phyloP scores from a whole-genome alignment of 2,888 invertebrate species.

The Dolichomitus sp. region DNA sequence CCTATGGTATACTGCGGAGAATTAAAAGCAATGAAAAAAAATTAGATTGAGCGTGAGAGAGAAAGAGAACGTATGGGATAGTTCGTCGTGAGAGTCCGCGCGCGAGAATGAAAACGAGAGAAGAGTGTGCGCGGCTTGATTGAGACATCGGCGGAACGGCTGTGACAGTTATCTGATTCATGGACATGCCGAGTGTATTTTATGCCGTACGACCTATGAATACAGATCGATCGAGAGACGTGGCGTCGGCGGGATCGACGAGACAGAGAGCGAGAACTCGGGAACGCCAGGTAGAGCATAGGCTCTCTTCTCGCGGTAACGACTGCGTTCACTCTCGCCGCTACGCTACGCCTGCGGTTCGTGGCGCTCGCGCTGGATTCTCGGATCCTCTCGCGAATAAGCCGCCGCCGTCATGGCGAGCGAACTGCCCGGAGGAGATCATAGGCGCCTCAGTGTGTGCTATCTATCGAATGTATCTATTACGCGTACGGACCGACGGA shows the following conservation, averaged over 20 bases:
- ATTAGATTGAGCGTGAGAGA: slow-evolving; percentile 51
- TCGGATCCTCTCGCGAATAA: slow-evolving; percentile 39
- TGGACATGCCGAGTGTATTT: slow-evolving; percentile 86
- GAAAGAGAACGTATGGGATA: slow-evolving; percentile 53
- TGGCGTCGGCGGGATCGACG: slow-evolving; percentile 58
- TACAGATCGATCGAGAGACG: slow-evolving; percentile 83
- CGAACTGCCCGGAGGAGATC: slow-evolving; percentile 77
- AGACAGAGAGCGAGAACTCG: slow-evolving; percentile 43
- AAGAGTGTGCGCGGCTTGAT: slow-evolving; percentile 76
- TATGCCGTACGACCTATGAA: slow-evolving; percentile 86
- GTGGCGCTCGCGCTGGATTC: slow-evolving; percentile 40
- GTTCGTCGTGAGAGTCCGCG: slow-evolving; percentile 58
- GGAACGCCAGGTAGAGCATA: slow-evolving; percentile 4
- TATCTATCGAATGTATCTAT: slow-evolving; percentile 76
- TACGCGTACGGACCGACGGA: slow-evolving; percentile 67
- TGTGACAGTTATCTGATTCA: slow-evolving; percentile 86
- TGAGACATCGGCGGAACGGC: slow-evolving; percentile 85
- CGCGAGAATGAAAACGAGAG: slow-evolving; percentile 70
- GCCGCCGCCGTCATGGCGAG: slow-evolving; percentile 58
- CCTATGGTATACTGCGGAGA: slow-evolving; percentile 30
- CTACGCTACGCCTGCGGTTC: slow-evolving; percentile 24
- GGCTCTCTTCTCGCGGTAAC: slow-evolving; percentile 21
- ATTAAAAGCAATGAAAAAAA: slow-evolving; percentile 42
- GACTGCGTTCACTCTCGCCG: slow-evolving; percentile 22
- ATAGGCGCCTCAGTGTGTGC: slow-evolving; percentile 73